Conservation (phyloP, 2,113 vertebrate genomes). For the Anhinga anhinga region DNA sequence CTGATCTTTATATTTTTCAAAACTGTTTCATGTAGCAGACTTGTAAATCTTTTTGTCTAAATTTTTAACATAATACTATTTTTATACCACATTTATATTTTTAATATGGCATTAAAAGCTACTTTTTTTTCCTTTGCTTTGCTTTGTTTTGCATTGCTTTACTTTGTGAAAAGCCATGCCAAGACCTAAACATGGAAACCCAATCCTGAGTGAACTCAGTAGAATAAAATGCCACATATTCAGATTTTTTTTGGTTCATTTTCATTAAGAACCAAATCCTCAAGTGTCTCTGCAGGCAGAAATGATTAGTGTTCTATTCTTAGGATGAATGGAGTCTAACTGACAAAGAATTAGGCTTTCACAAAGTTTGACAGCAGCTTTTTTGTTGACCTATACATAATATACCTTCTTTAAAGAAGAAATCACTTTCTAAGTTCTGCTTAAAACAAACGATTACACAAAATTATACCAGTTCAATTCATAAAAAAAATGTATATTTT, state of each 20-base stretch:
- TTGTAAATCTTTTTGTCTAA: neutral
- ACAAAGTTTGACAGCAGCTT: conserved; percentile 35
- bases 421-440: neutral
- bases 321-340: conserved; percentile 35
- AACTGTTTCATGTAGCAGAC: neutral
- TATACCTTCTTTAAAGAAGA: neutral
- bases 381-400: conserved; percentile 38
- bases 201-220: conserved; percentile 40
- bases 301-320: conserved; percentile 69
- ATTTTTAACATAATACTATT: neutral
- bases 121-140: neutral
- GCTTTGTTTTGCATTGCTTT: neutral
- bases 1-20: neutral
- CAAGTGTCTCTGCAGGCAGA: conserved; percentile 59
- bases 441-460: neutral
- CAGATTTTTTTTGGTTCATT: conserved; percentile 33
- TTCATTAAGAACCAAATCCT: conserved; percentile 60
- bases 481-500: neutral
- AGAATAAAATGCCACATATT: conserved; percentile 37
- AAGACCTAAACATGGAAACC: conserved; percentile 49
- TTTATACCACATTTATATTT: neutral
- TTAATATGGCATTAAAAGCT: conserved; percentile 2
- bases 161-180: neutral
- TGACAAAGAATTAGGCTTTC: conserved; percentile 54
- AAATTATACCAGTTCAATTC: neutral